Base-by-base conservation (phyloP, 2,797 vertebrate genomes). In the Enteromius thamalakanensis region DNA sequence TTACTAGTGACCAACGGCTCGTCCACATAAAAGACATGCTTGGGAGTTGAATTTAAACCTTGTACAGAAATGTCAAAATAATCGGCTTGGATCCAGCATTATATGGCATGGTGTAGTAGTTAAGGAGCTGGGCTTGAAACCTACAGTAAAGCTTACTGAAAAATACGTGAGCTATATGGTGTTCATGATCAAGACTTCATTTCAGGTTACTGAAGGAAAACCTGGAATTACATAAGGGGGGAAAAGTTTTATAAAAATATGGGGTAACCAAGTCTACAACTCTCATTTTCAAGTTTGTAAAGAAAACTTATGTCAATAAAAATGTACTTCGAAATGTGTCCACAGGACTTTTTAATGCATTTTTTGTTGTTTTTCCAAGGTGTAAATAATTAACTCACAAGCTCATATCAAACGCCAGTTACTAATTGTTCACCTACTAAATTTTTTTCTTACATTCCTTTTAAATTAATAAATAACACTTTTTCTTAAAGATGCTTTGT, bases 11-110 rank as follows among this genome's bases (percentile, higher is more conserved):
- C 79, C 79, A 23, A 34, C 1, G 21, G 55, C 42, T 74, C 3
- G 2, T 40, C 55, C 79, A 72, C 79, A 81, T 81, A 17, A 71
- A 80, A 80, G 67, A 60, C 37, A n/a, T 60, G 68, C 37, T 37
- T 49, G 26, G 2, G 42, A 34, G 12, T 17, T 1, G 40, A 47
- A 9, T 47, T 47, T 60, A 72, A 81, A 81, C 53, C 40, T 72
- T 29, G 19, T 71, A n/a, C 55, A 49, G 23, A 75, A 7, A 21
- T 12, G 14, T 12, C 14, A 1, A 62, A 71, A 74, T 23, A 80
- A 70, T 2, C 10, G 42, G 23, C 60, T 58, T 55, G 40, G 51
- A 58, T 80, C 34, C 21, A 8, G 17, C 15, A 58, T 58, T 58
- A 23, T 42, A 29, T 42, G 47, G n/a, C 21, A 37, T 9, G 14